A percentile compares a stretch with the other conserved stretches of the same genome.
Evolutionary conservation across 2,888 invertebrate species (phyloP).

Genomic region (Buathra laborator): DNA sequence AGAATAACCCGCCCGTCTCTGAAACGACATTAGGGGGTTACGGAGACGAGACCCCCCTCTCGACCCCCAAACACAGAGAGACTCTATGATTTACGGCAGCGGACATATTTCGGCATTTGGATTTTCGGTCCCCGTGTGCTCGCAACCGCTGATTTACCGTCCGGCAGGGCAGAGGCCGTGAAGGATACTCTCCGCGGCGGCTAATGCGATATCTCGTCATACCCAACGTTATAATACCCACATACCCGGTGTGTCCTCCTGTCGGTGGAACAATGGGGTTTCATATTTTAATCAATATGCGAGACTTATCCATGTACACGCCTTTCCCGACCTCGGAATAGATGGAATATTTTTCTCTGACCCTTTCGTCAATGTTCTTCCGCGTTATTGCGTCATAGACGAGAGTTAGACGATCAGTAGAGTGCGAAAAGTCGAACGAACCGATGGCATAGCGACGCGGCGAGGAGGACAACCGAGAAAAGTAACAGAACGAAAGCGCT

Average conservation of each 20-base stretch:
- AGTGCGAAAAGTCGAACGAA: conserved; percentile 1
- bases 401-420: neutral
- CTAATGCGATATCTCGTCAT: conserved; percentile 61
- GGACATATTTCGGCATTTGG: conserved; percentile 77
- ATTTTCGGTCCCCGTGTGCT: conserved; percentile 72
- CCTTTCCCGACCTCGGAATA: too few species aligned
- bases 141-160: conserved; percentile 74
- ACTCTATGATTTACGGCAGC: conserved; percentile 74
- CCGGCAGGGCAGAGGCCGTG: conserved; percentile 57
- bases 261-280: conserved; percentile 10
- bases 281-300: conserved; percentile 5
- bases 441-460: conserved; percentile 43
- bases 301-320: too few species aligned
- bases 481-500: conserved; percentile 47
- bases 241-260: neutral
- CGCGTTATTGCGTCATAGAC: neutral
- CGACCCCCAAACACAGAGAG: conserved; percentile 29
- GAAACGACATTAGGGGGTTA: conserved; percentile 22
- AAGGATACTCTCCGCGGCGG: conserved; percentile 44
- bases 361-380: neutral
- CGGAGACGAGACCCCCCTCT: conserved; percentile 24
- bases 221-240: conserved; percentile 20
- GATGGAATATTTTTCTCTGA: neutral
- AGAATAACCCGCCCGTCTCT: conserved; percentile 25
- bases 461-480: conserved; percentile 54